Base-by-base conservation (phyloP, 2,113 vertebrate species). In the Limanda limanda region DNA sequence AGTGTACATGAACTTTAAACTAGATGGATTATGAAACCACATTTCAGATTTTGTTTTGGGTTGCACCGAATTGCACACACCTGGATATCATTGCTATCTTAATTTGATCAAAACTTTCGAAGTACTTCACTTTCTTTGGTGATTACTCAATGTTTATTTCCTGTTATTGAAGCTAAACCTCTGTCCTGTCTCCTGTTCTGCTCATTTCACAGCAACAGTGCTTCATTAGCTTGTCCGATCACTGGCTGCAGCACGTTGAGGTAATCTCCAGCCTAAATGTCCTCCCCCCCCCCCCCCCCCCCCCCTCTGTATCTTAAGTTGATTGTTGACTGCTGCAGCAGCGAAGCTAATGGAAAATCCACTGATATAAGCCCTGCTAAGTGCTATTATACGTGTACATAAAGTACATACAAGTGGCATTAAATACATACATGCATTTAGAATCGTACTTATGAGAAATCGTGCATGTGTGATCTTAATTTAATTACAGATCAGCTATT, bases 401-500 rank as follows among this genome's bases (percentile, higher is more conserved):
- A 48, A 76, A 88, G 71, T 77, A 78, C 74, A 84, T 61, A 63
- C 42, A 79, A 79, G 69, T 42, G 70, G 62, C 71, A 69, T 85
- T 81, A 77, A 81, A 86, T 21, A 64, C 71, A 73, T 10, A 52
- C 57, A 79, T 79, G 55, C 67, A 59, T 71, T 76, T 54, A 58
- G 64, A 59, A 55, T 72, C 73, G 24, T 14, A 56, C 64, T 68
- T 51, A 61, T 21, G 27, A 71, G 76, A 89, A 87, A 79, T 75
- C 68, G 35, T 60, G 71, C 75, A 81, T 37, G 72, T 69, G 82
- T 25, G 13, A 79, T 76, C 47, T 71, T 93, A 92, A 94, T 93
- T 93, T 61, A 92, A 92, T 94, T 91, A 93, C 80, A 75, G 86
- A 89, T 84, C 51, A 68, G 8, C 25, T 25, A 3, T 25, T 88